A percentile compares a stretch with the other conserved stretches of the same genome.
Conservation (phyloP, 2,113 vertebrate species). For the Motacilla alba region DNA sequence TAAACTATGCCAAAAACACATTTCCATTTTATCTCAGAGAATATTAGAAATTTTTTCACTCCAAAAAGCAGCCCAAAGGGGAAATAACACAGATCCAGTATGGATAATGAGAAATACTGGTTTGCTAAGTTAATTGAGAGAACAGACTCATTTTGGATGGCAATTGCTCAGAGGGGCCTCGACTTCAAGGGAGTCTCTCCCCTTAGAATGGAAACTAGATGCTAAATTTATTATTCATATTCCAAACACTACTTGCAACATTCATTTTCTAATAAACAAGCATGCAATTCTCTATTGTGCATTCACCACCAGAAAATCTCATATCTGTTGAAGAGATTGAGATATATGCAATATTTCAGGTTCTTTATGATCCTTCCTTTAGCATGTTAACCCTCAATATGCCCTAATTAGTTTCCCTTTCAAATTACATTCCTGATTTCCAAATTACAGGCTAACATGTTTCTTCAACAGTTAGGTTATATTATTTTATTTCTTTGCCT, state of each 20-base stretch:
- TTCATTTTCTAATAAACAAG: not conserved
- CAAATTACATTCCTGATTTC: not conserved
- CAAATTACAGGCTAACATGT: not conserved
- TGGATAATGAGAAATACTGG: not conserved
- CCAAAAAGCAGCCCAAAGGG: not conserved
- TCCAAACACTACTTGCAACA: not conserved
- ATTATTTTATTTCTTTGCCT: not conserved
- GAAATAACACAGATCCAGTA: not conserved
- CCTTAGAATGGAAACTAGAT: not conserved
- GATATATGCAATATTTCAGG: not conserved
- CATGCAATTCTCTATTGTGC: not conserved
- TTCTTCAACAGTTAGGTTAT: not conserved
- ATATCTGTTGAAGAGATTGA: not conserved
- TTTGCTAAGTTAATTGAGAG: not conserved
- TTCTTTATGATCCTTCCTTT: not conserved
- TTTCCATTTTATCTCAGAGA: not conserved
- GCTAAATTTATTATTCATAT: not conserved
- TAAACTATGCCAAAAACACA: not conserved
- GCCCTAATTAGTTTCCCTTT: not conserved
- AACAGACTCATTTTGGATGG: not conserved
- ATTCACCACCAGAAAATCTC: not conserved
- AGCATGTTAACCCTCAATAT: not conserved
- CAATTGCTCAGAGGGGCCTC: not conserved
- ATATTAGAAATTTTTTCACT: not conserved
- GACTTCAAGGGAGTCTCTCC: not conserved